These are phyloP conservation scores for Hipposideros larvatus DNA, from an alignment of 2,797 vertebrate species.

Conservation along the genomic window DNA sequence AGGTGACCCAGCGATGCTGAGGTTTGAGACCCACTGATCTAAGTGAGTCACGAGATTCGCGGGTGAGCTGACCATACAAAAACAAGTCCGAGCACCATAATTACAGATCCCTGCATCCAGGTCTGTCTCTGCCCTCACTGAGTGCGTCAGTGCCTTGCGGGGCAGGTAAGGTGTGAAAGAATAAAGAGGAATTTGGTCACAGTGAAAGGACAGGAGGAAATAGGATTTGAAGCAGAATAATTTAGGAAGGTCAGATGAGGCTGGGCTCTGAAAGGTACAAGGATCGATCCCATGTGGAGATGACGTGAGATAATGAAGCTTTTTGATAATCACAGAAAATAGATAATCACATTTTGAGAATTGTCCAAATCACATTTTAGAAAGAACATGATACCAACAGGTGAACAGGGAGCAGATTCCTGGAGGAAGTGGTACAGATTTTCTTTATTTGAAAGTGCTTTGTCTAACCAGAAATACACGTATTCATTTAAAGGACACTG, in stretches of 20 bases:
- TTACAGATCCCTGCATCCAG: fast-evolving
- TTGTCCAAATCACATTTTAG: not conserved
- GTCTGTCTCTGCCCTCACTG: not conserved
- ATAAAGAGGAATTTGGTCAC: not conserved
- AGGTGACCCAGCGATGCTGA: fast-evolving
- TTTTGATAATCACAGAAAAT: not conserved
- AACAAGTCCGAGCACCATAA: fast-evolving
- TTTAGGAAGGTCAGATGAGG: no score
- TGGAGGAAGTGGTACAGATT: not conserved
- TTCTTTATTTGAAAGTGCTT: not conserved
- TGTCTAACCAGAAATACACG: fast-evolving
- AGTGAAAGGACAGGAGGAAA: not conserved
- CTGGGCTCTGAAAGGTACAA: not conserved
- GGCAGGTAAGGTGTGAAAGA: not conserved
- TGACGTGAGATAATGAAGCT: not conserved
- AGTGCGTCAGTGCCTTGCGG: no score
- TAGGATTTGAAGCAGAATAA: not conserved
- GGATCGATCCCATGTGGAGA: fast-evolving
- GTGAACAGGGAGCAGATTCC: not conserved
- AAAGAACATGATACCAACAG: not conserved
- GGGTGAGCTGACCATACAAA: fast-evolving
- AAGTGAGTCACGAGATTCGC: fast-evolving
- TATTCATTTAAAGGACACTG: not conserved
- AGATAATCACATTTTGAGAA: not conserved
- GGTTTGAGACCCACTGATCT: not conserved